These are phyloP conservation scores for Columbina picui DNA, from an alignment of 2,113 vertebrate species.

Conservation along the genomic window DNA sequence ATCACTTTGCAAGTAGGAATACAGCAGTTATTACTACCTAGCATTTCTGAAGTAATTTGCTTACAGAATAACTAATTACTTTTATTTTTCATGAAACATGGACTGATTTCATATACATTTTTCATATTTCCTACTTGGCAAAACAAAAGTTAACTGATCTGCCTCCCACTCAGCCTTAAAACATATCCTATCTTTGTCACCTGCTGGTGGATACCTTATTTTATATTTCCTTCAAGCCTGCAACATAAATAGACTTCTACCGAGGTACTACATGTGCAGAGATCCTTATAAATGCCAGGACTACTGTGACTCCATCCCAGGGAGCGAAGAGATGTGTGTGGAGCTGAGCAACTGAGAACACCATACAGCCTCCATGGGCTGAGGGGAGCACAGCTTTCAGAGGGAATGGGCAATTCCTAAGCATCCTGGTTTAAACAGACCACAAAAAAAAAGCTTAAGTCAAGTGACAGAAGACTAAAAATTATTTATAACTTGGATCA, in stretches of 20 bases:
- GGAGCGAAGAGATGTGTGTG: accelerated
- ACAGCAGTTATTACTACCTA: not conserved
- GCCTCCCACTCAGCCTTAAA: not conserved
- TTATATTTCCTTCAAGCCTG: not conserved
- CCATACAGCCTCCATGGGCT: not conserved
- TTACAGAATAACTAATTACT: not conserved
- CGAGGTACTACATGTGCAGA: not conserved
- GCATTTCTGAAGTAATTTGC: not conserved
- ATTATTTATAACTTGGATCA: not conserved
- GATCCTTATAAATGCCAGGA: not conserved
- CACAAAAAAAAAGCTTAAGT: not conserved
- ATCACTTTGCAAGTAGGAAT: not conserved
- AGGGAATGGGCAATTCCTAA: not conserved
- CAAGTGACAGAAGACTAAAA: not conserved
- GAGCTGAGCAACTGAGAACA: accelerated
- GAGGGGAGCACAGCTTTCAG: not conserved
- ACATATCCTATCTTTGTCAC: not conserved
- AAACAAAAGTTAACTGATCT: not conserved
- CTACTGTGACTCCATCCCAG: not conserved
- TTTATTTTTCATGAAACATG: not conserved
- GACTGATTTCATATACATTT: not conserved
- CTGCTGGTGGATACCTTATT: not conserved
- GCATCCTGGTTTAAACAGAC: not conserved
- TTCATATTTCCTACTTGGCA: not conserved
- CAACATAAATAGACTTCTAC: not conserved